Conservation (phyloP, 2,113 vertebrate genomes). For the Sinocyclocheilus anophthalmus region DNA sequence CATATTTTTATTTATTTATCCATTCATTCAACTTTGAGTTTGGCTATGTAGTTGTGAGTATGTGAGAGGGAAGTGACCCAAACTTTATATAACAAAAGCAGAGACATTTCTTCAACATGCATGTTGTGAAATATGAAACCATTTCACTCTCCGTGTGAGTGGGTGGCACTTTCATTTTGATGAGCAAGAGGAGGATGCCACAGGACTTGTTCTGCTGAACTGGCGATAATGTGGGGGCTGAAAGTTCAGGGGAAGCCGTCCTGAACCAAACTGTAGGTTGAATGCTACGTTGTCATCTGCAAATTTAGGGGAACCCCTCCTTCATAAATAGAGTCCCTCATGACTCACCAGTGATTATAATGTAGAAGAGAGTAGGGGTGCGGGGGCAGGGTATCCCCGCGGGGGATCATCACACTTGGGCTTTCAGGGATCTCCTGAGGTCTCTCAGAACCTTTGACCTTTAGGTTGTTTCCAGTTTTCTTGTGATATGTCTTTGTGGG, state of each 20-base stretch:
- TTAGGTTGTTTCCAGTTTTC: slow-evolving; percentile 53
- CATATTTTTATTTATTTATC: background rate
- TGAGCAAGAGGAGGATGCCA: slow-evolving; percentile 28
- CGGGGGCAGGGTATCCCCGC: slow-evolving; percentile 70
- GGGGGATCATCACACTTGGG: slow-evolving; percentile 62
- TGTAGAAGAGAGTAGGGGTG: slow-evolving; percentile 58
- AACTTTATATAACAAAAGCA: slow-evolving; percentile 4
- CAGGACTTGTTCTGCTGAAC: slow-evolving; percentile 25
- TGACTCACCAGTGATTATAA: slow-evolving; percentile 58
- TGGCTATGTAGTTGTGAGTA: background rate
- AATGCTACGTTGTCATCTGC: slow-evolving; percentile 31
- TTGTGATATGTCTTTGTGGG: slow-evolving; percentile 43
- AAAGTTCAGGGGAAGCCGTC: slow-evolving; percentile 61
- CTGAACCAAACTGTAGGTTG: slow-evolving; percentile 48
- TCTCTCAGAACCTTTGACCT: slow-evolving; percentile 52
- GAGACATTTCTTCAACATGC: slow-evolving; percentile 44
- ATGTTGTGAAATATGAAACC: slow-evolving; percentile 48
- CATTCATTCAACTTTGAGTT: background rate
- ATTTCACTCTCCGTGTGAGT: slow-evolving; percentile 27
- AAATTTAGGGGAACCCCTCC: slow-evolving; percentile 61
- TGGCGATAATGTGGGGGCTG: slow-evolving; percentile 28
- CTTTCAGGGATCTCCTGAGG: slow-evolving; percentile 72
- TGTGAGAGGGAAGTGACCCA: background rate
- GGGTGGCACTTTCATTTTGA: slow-evolving; percentile 44
- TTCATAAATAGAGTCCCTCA: slow-evolving; percentile 48